phyloP scores from a whole-genome alignment of 2,113 vertebrate species.

The Thunnus thynnus region DNA sequence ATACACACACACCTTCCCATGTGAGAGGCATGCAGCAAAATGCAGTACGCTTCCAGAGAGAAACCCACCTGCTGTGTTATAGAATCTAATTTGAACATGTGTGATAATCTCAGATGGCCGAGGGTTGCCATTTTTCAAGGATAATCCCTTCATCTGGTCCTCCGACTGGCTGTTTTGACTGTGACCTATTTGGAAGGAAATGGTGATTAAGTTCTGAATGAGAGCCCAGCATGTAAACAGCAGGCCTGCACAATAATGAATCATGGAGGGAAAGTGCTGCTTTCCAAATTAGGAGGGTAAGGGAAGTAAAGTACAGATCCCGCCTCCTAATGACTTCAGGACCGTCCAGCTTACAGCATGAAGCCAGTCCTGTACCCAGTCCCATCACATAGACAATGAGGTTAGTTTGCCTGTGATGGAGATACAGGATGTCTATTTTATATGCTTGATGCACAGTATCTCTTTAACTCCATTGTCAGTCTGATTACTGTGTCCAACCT shows the following conservation, averaged over 20 bases:
- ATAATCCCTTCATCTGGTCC: slow-evolving; percentile 67
- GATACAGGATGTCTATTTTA: too few relatives aligned
- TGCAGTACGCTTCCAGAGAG: slow-evolving; percentile 9
- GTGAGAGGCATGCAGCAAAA: slow-evolving; percentile 1
- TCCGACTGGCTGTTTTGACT: slow-evolving; percentile 48
- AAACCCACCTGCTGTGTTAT: slow-evolving; percentile 47
- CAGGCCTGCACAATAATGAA: slow-evolving; percentile 35
- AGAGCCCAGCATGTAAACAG: slow-evolving; percentile 52
- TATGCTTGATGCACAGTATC: too few relatives aligned
- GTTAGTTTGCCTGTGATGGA: too few relatives aligned
- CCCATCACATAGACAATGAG: background rate
- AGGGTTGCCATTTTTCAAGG: slow-evolving; percentile 18
- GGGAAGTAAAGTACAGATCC: background rate
- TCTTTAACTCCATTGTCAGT: too few relatives aligned
- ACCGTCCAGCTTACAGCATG: background rate
- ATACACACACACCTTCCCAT: slow-evolving; percentile 9
- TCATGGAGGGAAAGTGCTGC: slow-evolving; percentile 33
- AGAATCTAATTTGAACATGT: slow-evolving; percentile 46
- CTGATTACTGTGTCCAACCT: too few relatives aligned
- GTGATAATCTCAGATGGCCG: slow-evolving; percentile 37
- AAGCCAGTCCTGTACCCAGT: too few relatives aligned
- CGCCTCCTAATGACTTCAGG: slow-evolving; percentile 23
- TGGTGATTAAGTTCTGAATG: slow-evolving; percentile 65
- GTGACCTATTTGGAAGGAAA: slow-evolving; percentile 79
- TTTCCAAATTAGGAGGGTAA: slow-evolving; percentile 22